A percentile compares a stretch with the other conserved stretches of the same genome.
These are phyloP conservation scores for Halichoeres trimaculatus DNA, from an alignment of 2,113 vertebrate species.

Conservation along the genomic window DNA sequence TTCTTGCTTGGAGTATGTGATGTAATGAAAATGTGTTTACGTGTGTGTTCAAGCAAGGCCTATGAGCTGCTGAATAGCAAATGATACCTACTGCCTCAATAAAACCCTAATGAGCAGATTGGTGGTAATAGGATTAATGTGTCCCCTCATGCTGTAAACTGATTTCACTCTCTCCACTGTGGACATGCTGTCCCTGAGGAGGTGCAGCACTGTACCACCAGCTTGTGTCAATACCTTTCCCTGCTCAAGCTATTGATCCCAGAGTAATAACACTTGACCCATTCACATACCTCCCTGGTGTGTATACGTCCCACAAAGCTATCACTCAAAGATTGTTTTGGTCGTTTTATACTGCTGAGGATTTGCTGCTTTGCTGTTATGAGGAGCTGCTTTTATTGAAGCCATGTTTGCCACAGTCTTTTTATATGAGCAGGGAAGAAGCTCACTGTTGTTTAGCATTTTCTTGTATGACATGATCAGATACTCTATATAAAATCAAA, in stretches of 20 bases:
- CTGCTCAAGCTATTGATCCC: conserved; percentile 57
- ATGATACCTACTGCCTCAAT: conserved; percentile 52
- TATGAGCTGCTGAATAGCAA: conserved; percentile 56
- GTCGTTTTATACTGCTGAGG: conserved; percentile 36
- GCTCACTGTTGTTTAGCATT: conserved; percentile 2
- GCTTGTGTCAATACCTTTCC: conserved; percentile 41
- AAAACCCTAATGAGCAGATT: conserved; percentile 66
- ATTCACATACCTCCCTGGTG: conserved; percentile 12
- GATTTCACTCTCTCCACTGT: conserved; percentile 57
- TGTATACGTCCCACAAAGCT: conserved; percentile 10
- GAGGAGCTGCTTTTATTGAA: conserved; percentile 34
- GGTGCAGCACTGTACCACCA: conserved; percentile 9
- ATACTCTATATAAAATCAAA: too few species aligned
- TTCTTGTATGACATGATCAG: too few species aligned
- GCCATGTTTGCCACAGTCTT: neutral
- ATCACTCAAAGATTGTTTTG: conserved; percentile 39
- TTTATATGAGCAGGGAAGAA: neutral
- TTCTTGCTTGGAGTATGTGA: conserved; percentile 7
- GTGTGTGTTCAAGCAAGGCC: conserved; percentile 13
- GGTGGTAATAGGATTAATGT: conserved; percentile 72
- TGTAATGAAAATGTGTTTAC: conserved; percentile 6
- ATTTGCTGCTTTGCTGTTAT: conserved; percentile 29
- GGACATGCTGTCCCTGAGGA: conserved; percentile 48
- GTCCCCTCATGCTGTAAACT: conserved; percentile 65
- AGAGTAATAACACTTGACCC: conserved; percentile 43